A percentile compares a stretch with the other conserved stretches of the same genome.
phyloP scores from a whole-genome alignment of 2,113 vertebrate genomes.

The Dinomys branickii region DNA sequence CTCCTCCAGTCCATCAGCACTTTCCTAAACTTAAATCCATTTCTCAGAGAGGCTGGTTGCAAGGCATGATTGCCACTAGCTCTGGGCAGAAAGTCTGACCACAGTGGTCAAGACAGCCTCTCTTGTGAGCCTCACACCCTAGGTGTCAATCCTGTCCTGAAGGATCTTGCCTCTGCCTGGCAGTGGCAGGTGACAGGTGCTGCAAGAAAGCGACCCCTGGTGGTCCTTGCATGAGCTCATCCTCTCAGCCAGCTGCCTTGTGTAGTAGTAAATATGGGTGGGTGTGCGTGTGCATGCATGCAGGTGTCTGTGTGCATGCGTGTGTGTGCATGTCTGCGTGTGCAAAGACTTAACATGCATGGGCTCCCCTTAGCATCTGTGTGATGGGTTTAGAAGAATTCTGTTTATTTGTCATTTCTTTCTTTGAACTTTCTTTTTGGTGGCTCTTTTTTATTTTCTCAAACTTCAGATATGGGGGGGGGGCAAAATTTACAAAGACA shows the following conservation, averaged over 20 bases:
- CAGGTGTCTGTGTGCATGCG: neutral
- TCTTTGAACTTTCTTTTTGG: neutral
- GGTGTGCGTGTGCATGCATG: neutral
- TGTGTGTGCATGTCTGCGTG: neutral
- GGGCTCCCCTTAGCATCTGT: neutral
- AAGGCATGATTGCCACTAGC: neutral
- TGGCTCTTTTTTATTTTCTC: constrained; percentile 36
- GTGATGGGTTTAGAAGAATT: neutral
- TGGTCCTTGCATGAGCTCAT: neutral
- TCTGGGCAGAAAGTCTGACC: neutral
- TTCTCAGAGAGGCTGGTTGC: neutral
- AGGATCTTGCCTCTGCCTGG: neutral
- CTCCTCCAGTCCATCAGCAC: neutral
- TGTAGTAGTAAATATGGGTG: rapidly evolving
- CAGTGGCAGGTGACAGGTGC: neutral
- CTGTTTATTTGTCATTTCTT: neutral
- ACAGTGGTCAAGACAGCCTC: neutral
- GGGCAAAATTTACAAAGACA: neutral
- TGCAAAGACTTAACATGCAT: neutral
- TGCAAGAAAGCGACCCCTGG: constrained; percentile 45
- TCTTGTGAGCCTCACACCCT: neutral
- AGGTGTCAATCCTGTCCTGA: neutral
- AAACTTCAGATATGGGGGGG: neutral
- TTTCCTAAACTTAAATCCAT: neutral
- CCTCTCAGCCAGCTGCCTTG: neutral